Evolutionary conservation across 2,113 vertebrate genomes (phyloP).

Genomic region (Nannospalax galili): DNA sequence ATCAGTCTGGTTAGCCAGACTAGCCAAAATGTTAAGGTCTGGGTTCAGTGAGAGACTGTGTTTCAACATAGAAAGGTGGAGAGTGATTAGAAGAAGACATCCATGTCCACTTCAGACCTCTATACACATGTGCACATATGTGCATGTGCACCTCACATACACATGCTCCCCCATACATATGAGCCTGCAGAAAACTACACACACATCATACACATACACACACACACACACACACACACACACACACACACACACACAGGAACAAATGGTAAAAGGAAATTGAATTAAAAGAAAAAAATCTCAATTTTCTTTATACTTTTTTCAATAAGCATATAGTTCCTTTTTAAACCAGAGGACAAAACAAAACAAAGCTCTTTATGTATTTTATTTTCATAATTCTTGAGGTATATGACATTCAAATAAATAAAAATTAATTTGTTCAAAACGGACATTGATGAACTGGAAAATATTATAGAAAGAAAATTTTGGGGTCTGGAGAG

Average conservation of each 20-base stretch:
- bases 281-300: not conserved
- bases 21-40: not conserved
- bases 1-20: not conserved
- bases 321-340: not conserved
- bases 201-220: not conserved
- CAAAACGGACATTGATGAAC: too few species aligned
- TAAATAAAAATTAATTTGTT: too few species aligned
- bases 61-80: not conserved
- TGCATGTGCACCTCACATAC: too few species aligned
- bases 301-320: not conserved
- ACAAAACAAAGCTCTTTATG: not conserved
- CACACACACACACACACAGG: not conserved
- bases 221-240: not conserved
- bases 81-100: not conserved
- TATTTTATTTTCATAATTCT: too few species aligned
- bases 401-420: too few species aligned
- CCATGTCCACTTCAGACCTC: not conserved
- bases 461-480: too few species aligned
- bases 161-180: too few species aligned
- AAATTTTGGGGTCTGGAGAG: too few species aligned
- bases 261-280: slow-evolving; percentile 20
- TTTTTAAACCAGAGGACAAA: slow-evolving; percentile 45
- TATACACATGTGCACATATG: too few species aligned
- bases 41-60: not conserved
- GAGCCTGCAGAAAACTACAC: not conserved